Evolutionary conservation across 2,797 vertebrate genomes (phyloP).

Genomic region (Crenichthys baileyi): DNA sequence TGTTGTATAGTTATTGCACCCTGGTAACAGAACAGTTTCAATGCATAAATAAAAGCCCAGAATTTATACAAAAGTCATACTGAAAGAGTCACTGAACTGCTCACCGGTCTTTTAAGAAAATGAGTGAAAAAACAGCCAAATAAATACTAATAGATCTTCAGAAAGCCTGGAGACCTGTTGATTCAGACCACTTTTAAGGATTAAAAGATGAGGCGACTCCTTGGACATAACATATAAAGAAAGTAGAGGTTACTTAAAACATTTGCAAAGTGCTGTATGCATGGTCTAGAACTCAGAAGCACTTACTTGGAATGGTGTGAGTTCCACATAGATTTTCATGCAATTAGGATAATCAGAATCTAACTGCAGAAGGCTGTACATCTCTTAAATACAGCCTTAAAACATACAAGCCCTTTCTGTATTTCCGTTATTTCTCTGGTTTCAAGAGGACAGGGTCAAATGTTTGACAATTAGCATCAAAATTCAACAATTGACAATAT

Average conservation of each 20-base stretch:
- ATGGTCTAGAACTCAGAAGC: neutral
- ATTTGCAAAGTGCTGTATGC: neutral
- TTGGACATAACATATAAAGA: no score
- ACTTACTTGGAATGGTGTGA: neutral
- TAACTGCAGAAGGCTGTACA: neutral
- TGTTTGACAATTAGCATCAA: conserved; percentile 56
- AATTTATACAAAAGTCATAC: neutral
- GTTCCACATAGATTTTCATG: neutral
- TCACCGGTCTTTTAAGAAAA: no score
- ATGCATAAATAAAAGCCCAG: neutral
- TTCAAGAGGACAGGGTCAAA: conserved; percentile 48
- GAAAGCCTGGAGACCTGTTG: neutral
- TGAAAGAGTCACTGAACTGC: no score
- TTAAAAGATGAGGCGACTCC: neutral
- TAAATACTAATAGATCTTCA: neutral
- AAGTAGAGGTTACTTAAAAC: neutral
- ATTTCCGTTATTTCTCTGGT: conserved; percentile 9
- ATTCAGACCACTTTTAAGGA: neutral
- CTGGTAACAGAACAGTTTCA: neutral
- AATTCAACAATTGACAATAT: conserved; percentile 37
- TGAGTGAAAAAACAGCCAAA: no score
- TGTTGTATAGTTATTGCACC: no score
- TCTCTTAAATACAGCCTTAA: neutral
- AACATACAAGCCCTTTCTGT: neutral
- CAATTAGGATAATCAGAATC: neutral